phyloP scores from a whole-genome alignment of 2,113 vertebrate genomes.

The Sula dactylatra region DNA sequence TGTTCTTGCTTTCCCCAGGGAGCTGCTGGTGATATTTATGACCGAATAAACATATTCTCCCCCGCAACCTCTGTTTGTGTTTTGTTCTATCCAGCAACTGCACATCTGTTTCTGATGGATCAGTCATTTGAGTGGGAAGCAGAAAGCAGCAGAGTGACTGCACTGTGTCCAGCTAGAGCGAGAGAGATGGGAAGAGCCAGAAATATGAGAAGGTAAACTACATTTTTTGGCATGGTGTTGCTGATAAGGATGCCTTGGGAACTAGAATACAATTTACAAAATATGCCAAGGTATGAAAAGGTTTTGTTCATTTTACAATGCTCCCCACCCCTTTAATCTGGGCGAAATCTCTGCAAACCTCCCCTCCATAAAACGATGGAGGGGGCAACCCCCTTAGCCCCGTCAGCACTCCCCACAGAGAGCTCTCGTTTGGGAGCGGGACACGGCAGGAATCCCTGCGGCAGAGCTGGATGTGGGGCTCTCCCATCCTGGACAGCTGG shows the following conservation, averaged over 20 bases:
- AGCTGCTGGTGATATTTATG: not conserved
- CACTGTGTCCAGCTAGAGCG: no score
- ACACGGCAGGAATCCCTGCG: fast-evolving
- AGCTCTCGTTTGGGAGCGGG: not conserved
- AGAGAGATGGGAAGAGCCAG: not conserved
- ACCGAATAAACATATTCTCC: not conserved
- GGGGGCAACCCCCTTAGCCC: no score
- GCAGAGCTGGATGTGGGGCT: not conserved
- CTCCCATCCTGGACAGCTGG: no score
- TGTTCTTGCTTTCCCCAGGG: not conserved
- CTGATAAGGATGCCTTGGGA: not conserved
- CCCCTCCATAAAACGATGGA: fast-evolving
- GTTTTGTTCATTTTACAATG: not conserved
- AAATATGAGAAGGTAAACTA: fast-evolving
- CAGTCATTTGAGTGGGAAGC: not conserved
- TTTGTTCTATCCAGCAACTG: not conserved
- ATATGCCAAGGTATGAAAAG: fast-evolving
- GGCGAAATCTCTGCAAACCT: not conserved
- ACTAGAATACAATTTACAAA: fast-evolving
- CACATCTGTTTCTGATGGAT: not conserved
- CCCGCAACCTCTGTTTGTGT: not conserved
- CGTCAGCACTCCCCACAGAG: not conserved
- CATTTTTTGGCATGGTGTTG: fast-evolving
- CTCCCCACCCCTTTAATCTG: fast-evolving
- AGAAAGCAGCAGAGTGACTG: not conserved